Evolutionary conservation across 2,888 invertebrate species (phyloP).

Genomic region (Himalopsyche tibetana): DNA sequence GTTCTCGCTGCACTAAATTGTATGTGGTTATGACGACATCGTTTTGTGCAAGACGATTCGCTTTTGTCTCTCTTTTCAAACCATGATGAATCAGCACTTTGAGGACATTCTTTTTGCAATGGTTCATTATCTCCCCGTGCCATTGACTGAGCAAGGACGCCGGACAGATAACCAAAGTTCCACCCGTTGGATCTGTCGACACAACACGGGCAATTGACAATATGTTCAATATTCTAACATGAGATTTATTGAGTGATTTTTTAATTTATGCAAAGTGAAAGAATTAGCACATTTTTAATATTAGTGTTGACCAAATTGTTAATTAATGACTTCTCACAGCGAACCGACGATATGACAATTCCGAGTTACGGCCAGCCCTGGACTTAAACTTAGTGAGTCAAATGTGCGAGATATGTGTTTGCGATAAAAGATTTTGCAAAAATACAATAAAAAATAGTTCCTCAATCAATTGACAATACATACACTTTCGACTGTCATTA

Average conservation of each 20-base stretch:
- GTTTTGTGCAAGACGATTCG: slow-evolving; percentile 80
- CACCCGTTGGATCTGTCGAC: slow-evolving; percentile 77
- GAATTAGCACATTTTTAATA: too few relatives aligned
- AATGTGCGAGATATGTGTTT: background rate
- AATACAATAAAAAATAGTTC: background rate
- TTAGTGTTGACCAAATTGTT: too few relatives aligned
- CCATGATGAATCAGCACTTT: slow-evolving; percentile 89
- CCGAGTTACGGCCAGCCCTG: too few relatives aligned
- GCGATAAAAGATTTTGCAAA: background rate
- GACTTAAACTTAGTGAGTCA: too few relatives aligned
- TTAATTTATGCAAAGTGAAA: too few relatives aligned
- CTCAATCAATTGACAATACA: background rate
- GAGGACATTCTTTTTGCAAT: slow-evolving; percentile 79
- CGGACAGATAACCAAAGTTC: slow-evolving; percentile 94
- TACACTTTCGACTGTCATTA: slow-evolving; percentile 52
- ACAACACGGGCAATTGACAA: background rate
- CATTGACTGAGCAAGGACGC: slow-evolving; percentile 95
- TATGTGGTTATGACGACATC: slow-evolving; percentile 96
- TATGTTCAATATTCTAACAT: too few relatives aligned
- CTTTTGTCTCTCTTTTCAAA: slow-evolving; percentile 80
- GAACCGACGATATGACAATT: too few relatives aligned
- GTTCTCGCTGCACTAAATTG: slow-evolving; percentile 82
- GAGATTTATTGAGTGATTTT: too few relatives aligned
- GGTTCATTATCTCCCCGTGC: slow-evolving; percentile 85
- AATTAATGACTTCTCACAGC: too few relatives aligned